Conservation (phyloP, 2,797 vertebrate species). For the Siniperca obscura region DNA sequence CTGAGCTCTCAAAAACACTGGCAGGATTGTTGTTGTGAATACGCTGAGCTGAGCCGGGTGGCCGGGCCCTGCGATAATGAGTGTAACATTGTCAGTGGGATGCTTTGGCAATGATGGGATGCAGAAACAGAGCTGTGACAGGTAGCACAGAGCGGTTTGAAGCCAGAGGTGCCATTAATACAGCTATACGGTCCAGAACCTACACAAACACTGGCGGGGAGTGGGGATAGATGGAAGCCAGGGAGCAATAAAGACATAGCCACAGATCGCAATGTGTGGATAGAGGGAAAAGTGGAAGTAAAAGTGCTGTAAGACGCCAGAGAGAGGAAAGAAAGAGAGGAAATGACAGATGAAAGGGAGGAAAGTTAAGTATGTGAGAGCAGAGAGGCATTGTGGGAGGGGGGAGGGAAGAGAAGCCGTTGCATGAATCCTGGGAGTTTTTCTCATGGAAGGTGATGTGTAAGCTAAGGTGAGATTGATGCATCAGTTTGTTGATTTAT, state of each 20-base stretch:
- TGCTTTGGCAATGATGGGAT: slow-evolving; percentile 60
- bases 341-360: slow-evolving; percentile 33
- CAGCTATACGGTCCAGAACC: slow-evolving; percentile 51
- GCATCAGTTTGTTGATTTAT: slow-evolving; percentile 29
- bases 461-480: not conserved
- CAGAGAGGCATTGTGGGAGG: slow-evolving; percentile 22
- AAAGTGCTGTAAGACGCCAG: slow-evolving; percentile 18
- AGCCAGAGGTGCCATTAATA: slow-evolving; percentile 68
- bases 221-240: slow-evolving; percentile 9
- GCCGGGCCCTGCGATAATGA: slow-evolving; percentile 67
- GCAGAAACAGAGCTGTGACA: slow-evolving; percentile 70
- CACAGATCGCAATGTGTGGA: not conserved
- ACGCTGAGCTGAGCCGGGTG: slow-evolving; percentile 51
- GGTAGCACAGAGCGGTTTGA: slow-evolving; percentile 64
- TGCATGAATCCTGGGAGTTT: not conserved
- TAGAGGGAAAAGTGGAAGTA: slow-evolving; percentile 26
- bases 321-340: slow-evolving; percentile 24
- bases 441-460: not conserved
- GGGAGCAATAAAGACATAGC: slow-evolving; percentile 28
- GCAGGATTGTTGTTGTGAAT: slow-evolving; percentile 61
- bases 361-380: slow-evolving; percentile 23
- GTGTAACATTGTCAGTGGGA: slow-evolving; percentile 65
- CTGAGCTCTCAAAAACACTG: slow-evolving; percentile 56
- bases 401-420: not conserved
- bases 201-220: slow-evolving; percentile 39